Base-by-base conservation (phyloP, 2,888 invertebrate species). In the Villa cingulata region DNA sequence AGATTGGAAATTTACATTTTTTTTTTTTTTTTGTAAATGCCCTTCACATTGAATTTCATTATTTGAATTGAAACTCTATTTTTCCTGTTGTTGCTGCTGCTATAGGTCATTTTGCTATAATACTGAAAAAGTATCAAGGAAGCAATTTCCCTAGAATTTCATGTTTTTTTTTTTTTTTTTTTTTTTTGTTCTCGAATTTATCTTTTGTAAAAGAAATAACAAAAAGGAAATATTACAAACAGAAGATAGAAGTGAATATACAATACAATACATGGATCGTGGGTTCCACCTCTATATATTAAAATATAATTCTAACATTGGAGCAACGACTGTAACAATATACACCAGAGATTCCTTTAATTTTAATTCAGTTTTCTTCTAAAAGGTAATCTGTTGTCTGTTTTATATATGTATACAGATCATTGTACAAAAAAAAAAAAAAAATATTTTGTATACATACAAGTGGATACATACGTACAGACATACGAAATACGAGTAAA, bases 121-220 rank as follows among this genome's bases (percentile, higher is more conserved):
- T n/a, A 32, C 36, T 4, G 34, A 37, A 37, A 37, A 17, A 27
- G 19, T 41, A 46, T 46, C 46, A 37, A 42, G 42, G 46, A 46
- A 46, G 46, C 46, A 27, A 32, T 46, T 45, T 46, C 46, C 19
- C 17, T 27, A 37, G 46, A 42, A 42, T 41, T 42, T 42, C 46
- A 42, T 29, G 46, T 46, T 46, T 37, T 41, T 7, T 32, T 32
- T 14, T 32, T 32, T 32, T 32, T 3, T 23, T 6, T 23, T 23
- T 23, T 6, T 23, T 23, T 23, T 7, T 23, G 4, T 23, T 6
- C 7, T 6, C 23, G 23, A 23, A 23, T 23, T 23, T n/a, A n/a
- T n/a, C n/a, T n/a, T n/a, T 7, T 23, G 23, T 23, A 7, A 2
- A 27, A 27, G 12, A 32, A 32, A 32, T 1, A 32, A 32, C 7